Evolutionary conservation across 2,797 vertebrate species (phyloP).

Genomic region (Rhinichthys osculus): DNA sequence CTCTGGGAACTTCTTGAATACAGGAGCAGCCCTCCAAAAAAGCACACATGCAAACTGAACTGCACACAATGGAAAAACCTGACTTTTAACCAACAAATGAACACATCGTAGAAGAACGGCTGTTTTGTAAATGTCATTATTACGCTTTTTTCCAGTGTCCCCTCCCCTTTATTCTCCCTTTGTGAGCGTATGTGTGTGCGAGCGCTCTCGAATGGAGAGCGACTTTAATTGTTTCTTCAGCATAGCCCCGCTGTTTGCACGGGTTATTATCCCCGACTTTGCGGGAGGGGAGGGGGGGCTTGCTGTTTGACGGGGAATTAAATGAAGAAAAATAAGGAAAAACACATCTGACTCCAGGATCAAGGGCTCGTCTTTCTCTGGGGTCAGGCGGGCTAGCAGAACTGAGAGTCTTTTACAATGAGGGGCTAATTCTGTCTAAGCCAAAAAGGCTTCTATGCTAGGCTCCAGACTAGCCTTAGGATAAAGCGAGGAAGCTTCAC

Average conservation of each 20-base stretch:
- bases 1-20: conserved; percentile 48
- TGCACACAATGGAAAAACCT: conserved; percentile 51
- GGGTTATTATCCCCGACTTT: conserved; percentile 66
- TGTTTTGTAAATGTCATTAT: conserved; percentile 64
- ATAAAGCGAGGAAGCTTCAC: conserved; percentile 59
- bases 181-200: conserved; percentile 37
- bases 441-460: conserved; percentile 48
- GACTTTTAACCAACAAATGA: conserved; percentile 48
- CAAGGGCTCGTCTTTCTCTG: conserved; percentile 65
- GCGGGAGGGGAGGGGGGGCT: conserved; percentile 60
- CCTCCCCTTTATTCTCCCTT: conserved; percentile 43
- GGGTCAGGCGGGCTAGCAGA: conserved; percentile 39
- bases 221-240: conserved; percentile 68
- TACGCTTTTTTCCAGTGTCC: conserved; percentile 43
- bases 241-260: conserved; percentile 62
- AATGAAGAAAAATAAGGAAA: conserved; percentile 75
- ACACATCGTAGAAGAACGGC: conserved; percentile 43
- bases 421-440: conserved; percentile 60
- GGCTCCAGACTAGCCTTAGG: conserved; percentile 43
- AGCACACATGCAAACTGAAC: conserved; percentile 45
- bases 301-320: conserved; percentile 79
- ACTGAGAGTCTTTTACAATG: conserved; percentile 45
- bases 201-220: conserved; percentile 52
- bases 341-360: conserved; percentile 68
- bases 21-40: conserved; percentile 46